Conservation (phyloP, 2,888 invertebrate species). For the Eupsilia transversa region DNA sequence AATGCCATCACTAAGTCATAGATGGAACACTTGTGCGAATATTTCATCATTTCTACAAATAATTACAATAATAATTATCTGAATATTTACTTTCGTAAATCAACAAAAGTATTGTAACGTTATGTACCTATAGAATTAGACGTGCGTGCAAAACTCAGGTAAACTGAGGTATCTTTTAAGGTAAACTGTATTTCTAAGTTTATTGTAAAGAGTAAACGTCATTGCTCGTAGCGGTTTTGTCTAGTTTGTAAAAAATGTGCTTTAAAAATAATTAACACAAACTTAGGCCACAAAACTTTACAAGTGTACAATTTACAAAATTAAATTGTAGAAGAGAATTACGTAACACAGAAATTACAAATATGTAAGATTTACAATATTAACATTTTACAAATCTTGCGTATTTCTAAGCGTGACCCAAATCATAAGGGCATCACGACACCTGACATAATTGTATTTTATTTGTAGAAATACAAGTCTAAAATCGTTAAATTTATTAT, state of each 20-base stretch:
- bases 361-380: no score
- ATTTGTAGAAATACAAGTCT: no score
- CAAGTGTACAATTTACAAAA: no score
- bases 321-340: no score
- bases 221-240: not conserved
- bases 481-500: no score
- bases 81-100: constrained; percentile 28
- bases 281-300: no score
- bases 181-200: constrained; percentile 31
- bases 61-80: constrained; percentile 5
- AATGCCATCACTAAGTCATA: constrained; percentile 1
- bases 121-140: not conserved
- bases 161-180: constrained; percentile 18
- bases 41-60: constrained; percentile 17
- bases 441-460: no score
- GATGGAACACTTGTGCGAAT: not conserved
- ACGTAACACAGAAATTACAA: no score
- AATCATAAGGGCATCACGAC: no score
- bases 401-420: no score
- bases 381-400: no score
- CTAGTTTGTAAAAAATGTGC: not conserved
- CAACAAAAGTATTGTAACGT: constrained; percentile 22
- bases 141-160: not conserved
- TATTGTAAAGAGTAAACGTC: constrained; percentile 26
- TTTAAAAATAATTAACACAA: no score